Evolutionary conservation across 92 coral and sea anemone species (phyloP).

Genomic region (Parazoanthus atlanticus): DNA sequence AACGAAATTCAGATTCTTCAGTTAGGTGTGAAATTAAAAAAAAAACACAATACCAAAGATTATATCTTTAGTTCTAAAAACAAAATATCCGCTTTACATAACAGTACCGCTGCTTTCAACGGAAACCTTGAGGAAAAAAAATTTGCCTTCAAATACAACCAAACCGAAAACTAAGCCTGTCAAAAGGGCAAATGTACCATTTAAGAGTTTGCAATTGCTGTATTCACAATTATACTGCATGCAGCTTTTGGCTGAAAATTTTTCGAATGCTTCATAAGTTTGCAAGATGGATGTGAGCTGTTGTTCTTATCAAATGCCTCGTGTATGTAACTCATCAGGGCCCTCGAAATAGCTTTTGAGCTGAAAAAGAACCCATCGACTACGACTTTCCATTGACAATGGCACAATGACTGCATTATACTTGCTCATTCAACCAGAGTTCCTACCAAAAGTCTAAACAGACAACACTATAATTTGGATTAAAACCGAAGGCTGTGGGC

Average conservation of each 20-base stretch:
- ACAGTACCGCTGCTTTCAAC: slow-evolving; percentile 5
- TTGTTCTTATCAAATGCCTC: slow-evolving; percentile 8
- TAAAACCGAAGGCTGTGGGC: slow-evolving; percentile 9
- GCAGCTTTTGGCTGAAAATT: slow-evolving; percentile 5
- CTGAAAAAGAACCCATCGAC: neutral
- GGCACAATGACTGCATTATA: slow-evolving; percentile 16
- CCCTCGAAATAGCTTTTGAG: slow-evolving; percentile 5
- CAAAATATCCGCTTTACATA: slow-evolving; percentile 24
- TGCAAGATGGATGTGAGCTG: neutral
- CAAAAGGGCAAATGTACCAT: neutral
- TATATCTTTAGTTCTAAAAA: neutral
- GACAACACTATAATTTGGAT: slow-evolving; percentile 28
- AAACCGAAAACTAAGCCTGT: neutral
- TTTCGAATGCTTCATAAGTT: slow-evolving; percentile 18
- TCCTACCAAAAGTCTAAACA: slow-evolving; percentile 25
- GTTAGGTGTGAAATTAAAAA: slow-evolving; percentile 25
- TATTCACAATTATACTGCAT: neutral
- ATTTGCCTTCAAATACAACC: neutral
- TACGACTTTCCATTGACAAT: neutral
- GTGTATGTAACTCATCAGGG: slow-evolving; percentile 12
- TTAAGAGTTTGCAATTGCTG: too few relatives aligned
- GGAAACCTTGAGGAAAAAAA: neutral
- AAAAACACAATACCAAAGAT: slow-evolving; percentile 31
- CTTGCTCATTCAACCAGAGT: slow-evolving; percentile 28
- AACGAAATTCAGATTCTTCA: neutral